Conservation (phyloP, 2,888 invertebrate genomes). For the Folsomia manolachei region DNA sequence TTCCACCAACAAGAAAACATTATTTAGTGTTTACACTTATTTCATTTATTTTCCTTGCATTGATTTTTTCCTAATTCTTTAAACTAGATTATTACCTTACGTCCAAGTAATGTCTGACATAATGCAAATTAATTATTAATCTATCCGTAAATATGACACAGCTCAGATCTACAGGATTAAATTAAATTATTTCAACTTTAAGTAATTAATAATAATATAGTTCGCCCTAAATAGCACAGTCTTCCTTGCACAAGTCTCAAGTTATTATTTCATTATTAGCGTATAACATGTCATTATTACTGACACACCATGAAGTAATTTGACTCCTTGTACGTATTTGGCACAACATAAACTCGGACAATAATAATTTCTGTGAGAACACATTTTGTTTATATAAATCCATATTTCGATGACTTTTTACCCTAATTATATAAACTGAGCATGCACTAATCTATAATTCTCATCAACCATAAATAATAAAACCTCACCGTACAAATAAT, state of each 20-base stretch:
- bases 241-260: neutral
- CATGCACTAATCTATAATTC: neutral
- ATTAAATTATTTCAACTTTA: no score
- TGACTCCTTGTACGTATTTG: neutral
- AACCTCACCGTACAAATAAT: neutral
- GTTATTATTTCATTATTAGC: neutral
- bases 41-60: no score
- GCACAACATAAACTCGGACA: neutral
- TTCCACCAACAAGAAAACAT: no score
- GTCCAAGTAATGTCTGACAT: no score
- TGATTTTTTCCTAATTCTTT: no score
- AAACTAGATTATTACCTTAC: no score
- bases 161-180: no score
- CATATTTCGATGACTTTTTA: neutral
- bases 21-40: no score
- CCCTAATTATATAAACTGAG: neutral
- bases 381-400: neutral
- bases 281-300: neutral
- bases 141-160: no score
- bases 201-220: neutral
- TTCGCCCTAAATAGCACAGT: neutral
- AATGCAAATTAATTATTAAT: no score
- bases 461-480: neutral
- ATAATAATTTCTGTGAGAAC: neutral
- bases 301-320: neutral